Conservation (phyloP, 2,797 vertebrate genomes). For the Mallotus villosus region DNA sequence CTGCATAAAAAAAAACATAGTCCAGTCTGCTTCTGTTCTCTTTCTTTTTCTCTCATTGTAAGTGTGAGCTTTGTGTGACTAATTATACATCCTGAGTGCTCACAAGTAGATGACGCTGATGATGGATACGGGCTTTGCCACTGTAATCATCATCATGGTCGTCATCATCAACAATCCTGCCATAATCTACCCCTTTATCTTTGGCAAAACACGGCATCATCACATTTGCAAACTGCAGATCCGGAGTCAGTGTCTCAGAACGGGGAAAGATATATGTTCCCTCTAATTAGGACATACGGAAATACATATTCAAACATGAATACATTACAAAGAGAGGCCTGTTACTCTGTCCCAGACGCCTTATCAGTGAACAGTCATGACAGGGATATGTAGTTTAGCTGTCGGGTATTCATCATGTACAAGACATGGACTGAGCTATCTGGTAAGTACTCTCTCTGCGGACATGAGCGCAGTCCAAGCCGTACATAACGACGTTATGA, state of each 20-base stretch:
- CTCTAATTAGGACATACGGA: slow-evolving; percentile 53
- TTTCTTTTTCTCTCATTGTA: neutral
- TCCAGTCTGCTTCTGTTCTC: neutral
- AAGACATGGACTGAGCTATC: neutral
- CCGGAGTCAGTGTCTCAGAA: slow-evolving; percentile 39
- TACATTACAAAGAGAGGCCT: slow-evolving; percentile 31
- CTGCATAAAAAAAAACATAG: neutral
- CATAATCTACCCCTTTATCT: slow-evolving; percentile 19
- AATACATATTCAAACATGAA: slow-evolving; percentile 38
- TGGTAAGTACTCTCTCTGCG: neutral
- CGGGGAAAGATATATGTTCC: slow-evolving; percentile 48
- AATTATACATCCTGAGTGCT: slow-evolving; percentile 32
- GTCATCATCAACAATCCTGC: slow-evolving; percentile 53
- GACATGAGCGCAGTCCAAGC: neutral
- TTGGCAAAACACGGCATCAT: slow-evolving; percentile 47
- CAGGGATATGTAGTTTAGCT: neutral
- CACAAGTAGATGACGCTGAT: slow-evolving; percentile 41
- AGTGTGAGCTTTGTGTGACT: slow-evolving; percentile 39
- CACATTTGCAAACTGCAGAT: slow-evolving; percentile 43
- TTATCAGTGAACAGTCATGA: neutral
- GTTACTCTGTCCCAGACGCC: neutral
- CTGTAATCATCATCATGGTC: slow-evolving; percentile 58
- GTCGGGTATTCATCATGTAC: neutral
- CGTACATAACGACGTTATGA: neutral
- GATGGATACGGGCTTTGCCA: slow-evolving; percentile 50